Conservation (phyloP, 2,113 vertebrate species). For the Syngnathus scovelli region DNA sequence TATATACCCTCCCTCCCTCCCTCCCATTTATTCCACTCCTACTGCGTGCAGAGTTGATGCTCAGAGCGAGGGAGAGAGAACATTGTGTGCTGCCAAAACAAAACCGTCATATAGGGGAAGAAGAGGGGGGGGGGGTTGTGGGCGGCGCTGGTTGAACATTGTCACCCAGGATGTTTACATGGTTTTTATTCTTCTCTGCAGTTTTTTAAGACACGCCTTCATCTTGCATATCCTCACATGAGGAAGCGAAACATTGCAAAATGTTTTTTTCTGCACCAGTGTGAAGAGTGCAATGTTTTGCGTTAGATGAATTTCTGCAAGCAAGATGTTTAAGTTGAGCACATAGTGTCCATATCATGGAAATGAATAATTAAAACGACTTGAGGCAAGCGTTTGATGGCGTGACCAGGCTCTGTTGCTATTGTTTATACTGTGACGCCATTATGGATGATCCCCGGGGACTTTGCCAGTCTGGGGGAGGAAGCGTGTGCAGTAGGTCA, state of each 20-base stretch:
- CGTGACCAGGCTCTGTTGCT: constrained; percentile 19
- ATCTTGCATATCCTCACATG: constrained; percentile 26
- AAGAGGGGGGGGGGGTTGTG: constrained; percentile 8
- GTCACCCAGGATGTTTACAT: constrained; percentile 59
- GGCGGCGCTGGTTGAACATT: constrained; percentile 12
- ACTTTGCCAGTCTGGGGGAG: constrained; percentile 17
- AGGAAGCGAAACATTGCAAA: constrained; percentile 27
- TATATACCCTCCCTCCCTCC: constrained; percentile 8
- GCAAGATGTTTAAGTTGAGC: not conserved
- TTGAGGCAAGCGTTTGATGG: not conserved
- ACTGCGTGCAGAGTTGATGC: constrained; percentile 48
- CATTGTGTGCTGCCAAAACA: constrained; percentile 73
- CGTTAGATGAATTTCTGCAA: not conserved
- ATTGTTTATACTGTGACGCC: constrained; percentile 31
- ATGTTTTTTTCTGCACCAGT: not conserved
- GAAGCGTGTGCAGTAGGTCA: constrained; percentile 28
- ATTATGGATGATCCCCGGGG: constrained; percentile 27
- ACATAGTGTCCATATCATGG: constrained; percentile 16
- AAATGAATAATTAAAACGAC: constrained; percentile 34
- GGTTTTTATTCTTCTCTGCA: constrained; percentile 45
- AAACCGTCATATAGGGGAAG: constrained; percentile 41
- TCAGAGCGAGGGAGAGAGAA: constrained; percentile 56
- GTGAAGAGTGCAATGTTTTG: not conserved
- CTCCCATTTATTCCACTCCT: constrained; percentile 44
- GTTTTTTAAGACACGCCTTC: constrained; percentile 18